A percentile compares a stretch with the other conserved stretches of the same genome.
These are phyloP conservation scores for Ferdinandea cuprea DNA, from an alignment of 2,888 invertebrate genomes.

Conservation along the genomic window DNA sequence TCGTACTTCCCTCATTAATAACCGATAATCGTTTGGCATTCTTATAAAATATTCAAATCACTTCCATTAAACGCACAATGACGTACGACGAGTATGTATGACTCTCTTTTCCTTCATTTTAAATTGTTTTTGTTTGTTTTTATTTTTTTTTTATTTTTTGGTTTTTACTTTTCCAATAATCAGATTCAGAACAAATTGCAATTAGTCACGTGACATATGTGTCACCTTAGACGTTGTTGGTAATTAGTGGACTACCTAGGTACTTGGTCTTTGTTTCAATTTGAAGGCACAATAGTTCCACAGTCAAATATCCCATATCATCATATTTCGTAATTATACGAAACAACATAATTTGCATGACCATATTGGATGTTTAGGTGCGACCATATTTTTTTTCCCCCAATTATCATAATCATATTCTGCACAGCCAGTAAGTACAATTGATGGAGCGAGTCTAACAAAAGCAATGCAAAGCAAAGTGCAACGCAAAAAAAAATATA, in stretches of 20 bases:
- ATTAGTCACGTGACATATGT: constrained; percentile 72
- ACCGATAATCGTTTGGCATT: constrained; percentile 11
- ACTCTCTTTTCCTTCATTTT: constrained; percentile 1
- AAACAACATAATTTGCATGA: constrained; percentile 59
- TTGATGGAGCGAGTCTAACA: constrained; percentile 1
- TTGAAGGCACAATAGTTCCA: not conserved
- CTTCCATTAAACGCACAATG: constrained; percentile 66
- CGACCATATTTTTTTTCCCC: constrained; percentile 13
- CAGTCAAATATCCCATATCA: constrained; percentile 27
- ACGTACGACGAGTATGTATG: constrained; percentile 35
- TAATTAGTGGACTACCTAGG: constrained; percentile 47
- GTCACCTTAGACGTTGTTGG: constrained; percentile 41
- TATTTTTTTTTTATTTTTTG: not conserved
- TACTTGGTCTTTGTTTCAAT: constrained; percentile 13
- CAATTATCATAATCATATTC: constrained; percentile 44
- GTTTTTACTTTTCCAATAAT: too few species aligned
- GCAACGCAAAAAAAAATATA: not conserved
- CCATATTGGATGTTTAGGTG: constrained; percentile 41
- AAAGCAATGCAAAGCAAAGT: too few species aligned
- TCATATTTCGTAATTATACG: constrained; percentile 25
- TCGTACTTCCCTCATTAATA: constrained; percentile 13
- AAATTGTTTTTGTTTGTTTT: not conserved
- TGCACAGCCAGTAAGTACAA: not conserved
- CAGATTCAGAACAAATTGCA: constrained; percentile 52
- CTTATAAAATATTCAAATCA: constrained; percentile 40